Percentiles rank a stretch among this genome's conserved stretches.
These are phyloP conservation scores for Neuroscelio doddi DNA, from an alignment of 2,888 invertebrate genomes.

Conservation along the genomic window DNA sequence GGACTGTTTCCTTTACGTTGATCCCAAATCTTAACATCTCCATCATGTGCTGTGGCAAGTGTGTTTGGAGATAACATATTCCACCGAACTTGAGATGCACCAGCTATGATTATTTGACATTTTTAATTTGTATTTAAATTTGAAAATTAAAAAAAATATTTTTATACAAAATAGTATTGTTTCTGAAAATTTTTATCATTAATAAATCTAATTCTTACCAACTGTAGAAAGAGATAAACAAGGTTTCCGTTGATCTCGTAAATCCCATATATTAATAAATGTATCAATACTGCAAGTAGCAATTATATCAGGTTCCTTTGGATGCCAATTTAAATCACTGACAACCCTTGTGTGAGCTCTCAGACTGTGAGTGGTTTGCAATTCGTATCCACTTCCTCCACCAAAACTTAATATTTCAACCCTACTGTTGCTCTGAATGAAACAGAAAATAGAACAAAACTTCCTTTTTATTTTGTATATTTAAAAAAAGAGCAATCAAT, in stretches of 20 bases:
- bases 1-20: constrained; percentile 90
- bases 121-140: not conserved
- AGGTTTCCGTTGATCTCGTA: constrained; percentile 88
- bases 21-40: constrained; percentile 97
- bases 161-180: too few species aligned
- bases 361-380: constrained; percentile 82
- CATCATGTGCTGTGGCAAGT: constrained; percentile 95
- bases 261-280: constrained; percentile 95
- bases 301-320: constrained; percentile 81
- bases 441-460: too few species aligned
- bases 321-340: constrained; percentile 94
- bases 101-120: constrained; percentile 82
- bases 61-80: constrained; percentile 88
- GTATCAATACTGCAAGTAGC: constrained; percentile 96
- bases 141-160: not conserved
- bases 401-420: constrained; percentile 90
- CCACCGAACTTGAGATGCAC: constrained; percentile 96
- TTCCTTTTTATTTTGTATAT: too few species aligned
- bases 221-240: constrained; percentile 89
- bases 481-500: not conserved
- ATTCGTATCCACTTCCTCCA: constrained; percentile 75
- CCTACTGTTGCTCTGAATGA: constrained; percentile 85
- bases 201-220: too few species aligned
- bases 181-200: too few species aligned
- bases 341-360: constrained; percentile 89